These are phyloP conservation scores for Cheilosia scutellata DNA, from an alignment of 2,888 invertebrate species.

Conservation along the genomic window DNA sequence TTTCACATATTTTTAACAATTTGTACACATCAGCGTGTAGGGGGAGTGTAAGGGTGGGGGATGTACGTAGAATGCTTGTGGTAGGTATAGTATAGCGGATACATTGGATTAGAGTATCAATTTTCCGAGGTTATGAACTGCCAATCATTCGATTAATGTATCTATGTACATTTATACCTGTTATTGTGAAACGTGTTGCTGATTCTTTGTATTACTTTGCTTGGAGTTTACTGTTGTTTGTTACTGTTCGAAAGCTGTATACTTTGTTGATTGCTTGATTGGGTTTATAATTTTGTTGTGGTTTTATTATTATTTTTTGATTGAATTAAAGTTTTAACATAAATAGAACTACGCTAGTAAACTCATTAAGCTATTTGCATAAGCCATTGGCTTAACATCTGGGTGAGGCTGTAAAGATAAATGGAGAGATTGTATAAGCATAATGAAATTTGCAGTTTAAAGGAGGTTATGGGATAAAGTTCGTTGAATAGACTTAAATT, in stretches of 20 bases:
- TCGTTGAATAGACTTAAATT: too few species aligned
- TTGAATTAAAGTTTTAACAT: constrained; percentile 67
- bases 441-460: too few species aligned
- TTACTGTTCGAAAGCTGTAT: constrained; percentile 63
- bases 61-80: constrained; percentile 14
- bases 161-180: constrained; percentile 27
- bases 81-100: constrained; percentile 12
- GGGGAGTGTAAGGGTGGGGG: background rate
- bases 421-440: background rate
- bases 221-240: constrained; percentile 60
- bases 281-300: constrained; percentile 40
- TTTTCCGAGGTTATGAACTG: constrained; percentile 28
- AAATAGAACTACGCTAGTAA: constrained; percentile 84
- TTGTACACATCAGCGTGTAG: constrained; percentile 58
- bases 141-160: constrained; percentile 37
- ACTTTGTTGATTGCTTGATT: constrained; percentile 74
- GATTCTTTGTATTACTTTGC: constrained; percentile 25
- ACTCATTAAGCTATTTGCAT: constrained; percentile 94
- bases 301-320: constrained; percentile 63
- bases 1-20: constrained; percentile 47
- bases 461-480: too few species aligned
- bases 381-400: constrained; percentile 98
- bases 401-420: constrained; percentile 94
- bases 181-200: constrained; percentile 49
- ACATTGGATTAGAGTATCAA: constrained; percentile 25